phyloP scores from a whole-genome alignment of 2,888 invertebrate genomes.

The Nephrocerus scutellatus region DNA sequence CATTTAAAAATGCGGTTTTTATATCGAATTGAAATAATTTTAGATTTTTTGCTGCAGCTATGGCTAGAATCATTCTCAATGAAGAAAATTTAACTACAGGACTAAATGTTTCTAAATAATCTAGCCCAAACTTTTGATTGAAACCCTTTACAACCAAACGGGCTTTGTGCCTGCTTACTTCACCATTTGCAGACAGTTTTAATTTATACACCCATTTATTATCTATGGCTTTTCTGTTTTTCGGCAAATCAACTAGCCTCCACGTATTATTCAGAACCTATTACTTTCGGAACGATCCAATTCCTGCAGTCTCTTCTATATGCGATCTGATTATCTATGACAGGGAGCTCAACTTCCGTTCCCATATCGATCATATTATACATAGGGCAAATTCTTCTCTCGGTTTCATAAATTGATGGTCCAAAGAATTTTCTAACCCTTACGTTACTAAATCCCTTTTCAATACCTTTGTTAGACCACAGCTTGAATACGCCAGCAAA shows the following conservation, averaged over 20 bases:
- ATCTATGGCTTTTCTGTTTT: constrained; percentile 2
- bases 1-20: constrained; percentile 8
- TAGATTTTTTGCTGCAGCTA: constrained; percentile 20
- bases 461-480: too few relatives aligned
- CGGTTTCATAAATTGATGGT: too few relatives aligned
- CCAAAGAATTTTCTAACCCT: too few relatives aligned
- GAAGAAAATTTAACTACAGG: not conserved
- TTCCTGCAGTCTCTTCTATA: too few relatives aligned
- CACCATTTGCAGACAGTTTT: not conserved
- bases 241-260: constrained; percentile 2
- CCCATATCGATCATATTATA: too few relatives aligned
- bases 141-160: not conserved
- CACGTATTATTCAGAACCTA: constrained; percentile 10
- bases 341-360: too few relatives aligned
- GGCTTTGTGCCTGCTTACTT: not conserved
- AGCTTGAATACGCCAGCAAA: too few relatives aligned
- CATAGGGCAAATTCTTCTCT: too few relatives aligned
- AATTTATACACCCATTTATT: constrained; percentile 14
- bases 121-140: not conserved
- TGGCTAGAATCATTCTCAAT: constrained; percentile 1
- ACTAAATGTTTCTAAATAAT: not conserved
- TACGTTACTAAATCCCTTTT: too few relatives aligned
- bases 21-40: constrained; percentile 3
- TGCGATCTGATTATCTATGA: too few relatives aligned
- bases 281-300: too few relatives aligned